Conservation (phyloP, 1,140 invertebrate species). For the Globodera rostochiensis region DNA sequence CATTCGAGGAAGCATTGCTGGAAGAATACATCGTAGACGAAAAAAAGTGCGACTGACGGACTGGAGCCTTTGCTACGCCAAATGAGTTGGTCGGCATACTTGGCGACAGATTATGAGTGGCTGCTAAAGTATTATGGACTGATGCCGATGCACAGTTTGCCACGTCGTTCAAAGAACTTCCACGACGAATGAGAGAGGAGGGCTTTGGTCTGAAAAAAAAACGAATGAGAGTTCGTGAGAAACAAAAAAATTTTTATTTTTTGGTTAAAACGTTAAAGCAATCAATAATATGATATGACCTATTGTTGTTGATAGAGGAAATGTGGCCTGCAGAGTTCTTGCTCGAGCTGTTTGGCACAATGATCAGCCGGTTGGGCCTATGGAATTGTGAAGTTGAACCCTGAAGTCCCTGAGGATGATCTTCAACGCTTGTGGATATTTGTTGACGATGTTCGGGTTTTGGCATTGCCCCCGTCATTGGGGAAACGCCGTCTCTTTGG, state of each 20-base stretch:
- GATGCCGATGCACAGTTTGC: slow-evolving; percentile 1
- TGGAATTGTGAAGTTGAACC: not conserved
- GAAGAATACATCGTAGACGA: slow-evolving; percentile 8
- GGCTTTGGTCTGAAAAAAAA: not conserved
- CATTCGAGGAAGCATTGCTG: slow-evolving; percentile 6
- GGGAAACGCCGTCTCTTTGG: not conserved
- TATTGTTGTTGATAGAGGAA: not conserved
- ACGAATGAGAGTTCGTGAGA: no score
- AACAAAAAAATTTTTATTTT: no score
- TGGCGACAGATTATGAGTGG: not conserved
- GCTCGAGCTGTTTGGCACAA: not conserved
- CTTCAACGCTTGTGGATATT: not conserved
- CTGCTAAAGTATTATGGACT: not conserved
- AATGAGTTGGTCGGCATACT: slow-evolving; percentile 3
- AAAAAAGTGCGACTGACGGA: not conserved
- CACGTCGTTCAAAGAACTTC: slow-evolving; percentile 26
- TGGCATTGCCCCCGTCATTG: not conserved
- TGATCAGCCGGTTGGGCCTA: not conserved
- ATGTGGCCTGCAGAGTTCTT: not conserved
- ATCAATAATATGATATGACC: not conserved
- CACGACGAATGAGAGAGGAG: slow-evolving; percentile 5
- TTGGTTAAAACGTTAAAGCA: no score
- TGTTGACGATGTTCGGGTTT: not conserved
- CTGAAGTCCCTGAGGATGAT: not conserved
- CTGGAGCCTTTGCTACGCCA: not conserved